Evolutionary conservation across 2,888 invertebrate genomes (phyloP).

Genomic region (Drosophila cognata): DNA sequence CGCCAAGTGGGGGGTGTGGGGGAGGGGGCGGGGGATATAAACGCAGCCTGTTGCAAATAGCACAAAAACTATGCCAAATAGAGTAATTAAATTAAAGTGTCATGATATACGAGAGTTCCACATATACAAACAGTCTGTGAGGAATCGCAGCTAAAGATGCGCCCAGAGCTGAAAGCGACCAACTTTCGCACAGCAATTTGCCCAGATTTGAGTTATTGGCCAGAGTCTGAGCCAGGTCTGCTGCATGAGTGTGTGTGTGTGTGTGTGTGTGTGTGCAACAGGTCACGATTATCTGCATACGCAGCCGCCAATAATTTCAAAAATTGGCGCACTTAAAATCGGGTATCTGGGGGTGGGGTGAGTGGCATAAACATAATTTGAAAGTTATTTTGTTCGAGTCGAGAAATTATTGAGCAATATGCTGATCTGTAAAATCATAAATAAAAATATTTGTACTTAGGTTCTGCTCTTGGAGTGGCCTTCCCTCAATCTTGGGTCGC

Average conservation of each 20-base stretch:
- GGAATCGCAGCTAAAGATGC: slow-evolving; percentile 21
- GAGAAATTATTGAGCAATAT: slow-evolving; percentile 85
- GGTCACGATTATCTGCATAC: slow-evolving; percentile 84
- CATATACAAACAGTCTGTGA: slow-evolving; percentile 27
- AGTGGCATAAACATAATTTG: slow-evolving; percentile 74
- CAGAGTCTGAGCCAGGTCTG: slow-evolving; percentile 8
- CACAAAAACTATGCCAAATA: slow-evolving; percentile 60
- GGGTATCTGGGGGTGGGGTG: background rate
- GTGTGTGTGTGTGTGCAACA: slow-evolving; percentile 55
- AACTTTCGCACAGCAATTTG: slow-evolving; percentile 63
- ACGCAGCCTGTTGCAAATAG: background rate
- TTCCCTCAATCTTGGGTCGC: slow-evolving; percentile 1
- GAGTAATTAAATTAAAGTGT: slow-evolving; percentile 69
- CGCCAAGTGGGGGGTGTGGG: background rate
- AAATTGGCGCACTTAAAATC: slow-evolving; percentile 82
- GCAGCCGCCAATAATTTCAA: slow-evolving; percentile 81
- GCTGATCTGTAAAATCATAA: slow-evolving; percentile 85
- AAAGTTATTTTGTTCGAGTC: slow-evolving; percentile 72
- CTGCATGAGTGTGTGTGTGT: slow-evolving; percentile 13
- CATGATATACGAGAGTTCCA: slow-evolving; percentile 52
- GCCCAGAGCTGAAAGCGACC: slow-evolving; percentile 12
- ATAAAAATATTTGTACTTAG: slow-evolving; percentile 82
- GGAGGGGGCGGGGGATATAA: background rate
- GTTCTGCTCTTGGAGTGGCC: slow-evolving; percentile 2
- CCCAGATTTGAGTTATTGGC: slow-evolving; percentile 58